These are phyloP conservation scores for Aphodius sticticus DNA, from an alignment of 2,888 invertebrate species.

Conservation along the genomic window DNA sequence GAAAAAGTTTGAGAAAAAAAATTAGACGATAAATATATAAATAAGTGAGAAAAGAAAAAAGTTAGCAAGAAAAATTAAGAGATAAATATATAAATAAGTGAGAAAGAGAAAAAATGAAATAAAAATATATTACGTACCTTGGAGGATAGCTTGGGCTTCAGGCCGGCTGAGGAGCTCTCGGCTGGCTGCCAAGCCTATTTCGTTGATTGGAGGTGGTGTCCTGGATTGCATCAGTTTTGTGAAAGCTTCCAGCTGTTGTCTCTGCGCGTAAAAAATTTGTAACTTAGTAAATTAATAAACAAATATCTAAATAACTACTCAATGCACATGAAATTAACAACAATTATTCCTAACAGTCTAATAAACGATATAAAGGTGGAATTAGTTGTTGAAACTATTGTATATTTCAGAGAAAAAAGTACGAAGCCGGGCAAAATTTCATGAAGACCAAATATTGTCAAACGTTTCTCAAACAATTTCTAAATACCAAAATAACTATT, in stretches of 20 bases:
- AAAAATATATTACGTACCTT: slow-evolving; percentile 62
- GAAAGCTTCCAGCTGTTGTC: slow-evolving; percentile 57
- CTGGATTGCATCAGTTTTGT: slow-evolving; percentile 57
- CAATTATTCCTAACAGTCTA: too few species aligned
- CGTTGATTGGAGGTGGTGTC: slow-evolving; percentile 59
- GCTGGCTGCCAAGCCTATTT: slow-evolving; percentile 61
- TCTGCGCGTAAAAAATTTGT: slow-evolving; percentile 39
- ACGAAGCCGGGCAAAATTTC: too few species aligned
- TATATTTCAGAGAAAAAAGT: too few species aligned
- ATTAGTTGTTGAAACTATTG: too few species aligned
- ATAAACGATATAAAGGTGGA: too few species aligned
- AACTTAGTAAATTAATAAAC: slow-evolving; percentile 34
- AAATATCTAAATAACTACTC: too few species aligned
- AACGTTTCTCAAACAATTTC: too few species aligned
- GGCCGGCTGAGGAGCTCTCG: slow-evolving; percentile 75
- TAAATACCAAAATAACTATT: too few species aligned
- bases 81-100: neutral
- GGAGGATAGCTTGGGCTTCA: slow-evolving; percentile 80
- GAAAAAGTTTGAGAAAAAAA: neutral
- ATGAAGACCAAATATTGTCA: too few species aligned
- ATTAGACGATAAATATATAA: neutral
- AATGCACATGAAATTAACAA: too few species aligned
- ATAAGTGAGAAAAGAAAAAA: neutral
- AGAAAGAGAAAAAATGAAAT: neutral
- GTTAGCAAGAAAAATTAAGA: neutral